Evolutionary conservation across 2,888 invertebrate species (phyloP), one percentile per base, ranked within the genome.

Genomic region (Orchesella flavescens): DNA sequence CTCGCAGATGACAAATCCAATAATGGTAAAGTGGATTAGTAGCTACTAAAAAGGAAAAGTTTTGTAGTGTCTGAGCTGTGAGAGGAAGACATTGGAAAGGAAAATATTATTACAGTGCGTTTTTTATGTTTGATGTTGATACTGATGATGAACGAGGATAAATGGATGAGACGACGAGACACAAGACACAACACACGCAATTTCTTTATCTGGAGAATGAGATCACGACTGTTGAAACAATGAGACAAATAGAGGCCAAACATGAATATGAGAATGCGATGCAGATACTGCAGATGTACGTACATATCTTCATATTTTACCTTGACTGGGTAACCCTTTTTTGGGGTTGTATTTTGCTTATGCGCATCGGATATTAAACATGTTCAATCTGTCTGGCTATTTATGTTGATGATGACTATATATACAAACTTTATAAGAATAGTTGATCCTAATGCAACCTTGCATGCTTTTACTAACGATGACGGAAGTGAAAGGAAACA

Each of bases 11-110:
- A 63, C 24, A 63, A 63, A 24, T 24, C 23, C 63, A 63, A 63
- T 63, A 24, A 63, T 63, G 63, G 5, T 12, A 21, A 59, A 59
- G 59, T 63, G 63, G 63, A 63, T 63, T 63, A 63, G 63, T 23
- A 1, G 57, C 4, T 13, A 53, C 2, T n/a, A 53, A 13, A 53
- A 53, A 53, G 10, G 15, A 13, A 53, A 53, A 53, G 10, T 1
- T n/a, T 53, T n/a, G 53, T 10, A 53, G 7, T 53, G 53, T 53
- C 2, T 10, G 53, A 53, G 9, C 17, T 55, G 55, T n/a, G 17
- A 55, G 55, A 7, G 13, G 55, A 17, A 55, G 55, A 55, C 13
- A 46, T 10, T 13, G n/a, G 7, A 34, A 34, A 34, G 7, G 34
- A 34, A 34, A 2, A 34, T 34, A 34, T 34, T 34, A 34, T 34